A percentile compares a stretch with the other conserved stretches of the same genome.
phyloP scores from a whole-genome alignment of 2,113 vertebrate species.

The Calyptommatus sinebrachiatus region DNA sequence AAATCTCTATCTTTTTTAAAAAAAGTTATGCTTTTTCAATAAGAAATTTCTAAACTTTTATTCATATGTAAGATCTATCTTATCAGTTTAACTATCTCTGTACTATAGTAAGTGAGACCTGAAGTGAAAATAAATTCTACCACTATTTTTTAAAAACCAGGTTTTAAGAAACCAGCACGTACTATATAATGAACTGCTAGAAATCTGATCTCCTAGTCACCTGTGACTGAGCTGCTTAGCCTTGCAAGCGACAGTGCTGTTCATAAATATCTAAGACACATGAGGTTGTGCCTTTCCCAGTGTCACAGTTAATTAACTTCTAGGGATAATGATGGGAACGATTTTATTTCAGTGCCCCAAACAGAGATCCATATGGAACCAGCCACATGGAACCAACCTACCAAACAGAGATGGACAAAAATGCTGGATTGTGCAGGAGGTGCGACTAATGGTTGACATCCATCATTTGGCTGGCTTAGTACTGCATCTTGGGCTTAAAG shows the following conservation, averaged over 20 bases:
- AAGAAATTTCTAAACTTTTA: no score
- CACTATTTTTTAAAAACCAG: no score
- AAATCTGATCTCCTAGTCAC: slow-evolving; percentile 62
- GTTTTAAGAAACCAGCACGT: background rate
- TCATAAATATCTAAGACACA: slow-evolving; percentile 67
- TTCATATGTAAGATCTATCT: no score
- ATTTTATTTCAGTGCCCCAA: slow-evolving; percentile 49
- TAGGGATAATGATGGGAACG: slow-evolving; percentile 66
- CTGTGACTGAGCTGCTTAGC: slow-evolving; percentile 53
- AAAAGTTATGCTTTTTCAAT: no score
- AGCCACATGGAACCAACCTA: slow-evolving; percentile 18
- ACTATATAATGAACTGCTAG: slow-evolving; percentile 38
- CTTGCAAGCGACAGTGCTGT: slow-evolving; percentile 60
- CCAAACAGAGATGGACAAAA: background rate
- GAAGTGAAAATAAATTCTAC: no score
- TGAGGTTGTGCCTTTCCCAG: slow-evolving; percentile 66
- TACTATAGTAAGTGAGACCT: no score
- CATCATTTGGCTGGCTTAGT: background rate
- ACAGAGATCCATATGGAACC: slow-evolving; percentile 28
- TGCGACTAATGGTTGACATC: slow-evolving; percentile 10
- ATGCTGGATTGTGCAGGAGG: background rate
- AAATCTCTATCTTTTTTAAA: no score
- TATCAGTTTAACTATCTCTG: no score
- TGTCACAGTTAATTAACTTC: slow-evolving; percentile 74
- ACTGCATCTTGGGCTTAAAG: slow-evolving; percentile 22